Base-by-base conservation (phyloP, 2,888 invertebrate genomes). In the Myopa tessellatipennis region DNA sequence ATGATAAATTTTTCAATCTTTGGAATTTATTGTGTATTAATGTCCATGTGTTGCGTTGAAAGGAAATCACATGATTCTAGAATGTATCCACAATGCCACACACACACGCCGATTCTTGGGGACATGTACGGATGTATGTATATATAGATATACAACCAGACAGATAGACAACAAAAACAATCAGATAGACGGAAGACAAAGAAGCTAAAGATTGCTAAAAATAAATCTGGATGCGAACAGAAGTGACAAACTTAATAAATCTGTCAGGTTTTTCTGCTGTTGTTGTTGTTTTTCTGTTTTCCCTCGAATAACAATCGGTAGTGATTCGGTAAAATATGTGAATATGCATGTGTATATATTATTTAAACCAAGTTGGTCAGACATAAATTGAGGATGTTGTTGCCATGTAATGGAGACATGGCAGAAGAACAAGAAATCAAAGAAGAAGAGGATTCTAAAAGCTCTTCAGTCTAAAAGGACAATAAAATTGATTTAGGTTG, bases 221-320 rank as follows among this genome's bases (percentile, higher is more conserved):
- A 61, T 61, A 61, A 26, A 61, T 26, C 8, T 26, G 8, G 61
- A 4, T 61, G 8, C 61, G 18, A 14, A 55, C 26, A 61, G 61
- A 5, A 67, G 16, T 26, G 69, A 69, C 50, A 69, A 52, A 50
- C 50, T 50, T 50, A 45, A 69, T 69, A 69, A 69, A 69, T 69
- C 69, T 69, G 50, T 45, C 69, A 50, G 36, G 40, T 69, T 38
- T 40, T 7, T 26, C 26, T 26, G 14, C n/a, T 67, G 16, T 40
- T 7, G 4, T 58, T 14, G 34, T 63, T 10, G 45, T 45, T 10
- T 45, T 10, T 45, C 45, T 45, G 45, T 45, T 18, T 45, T 10
- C 45, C 40, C 10, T 69, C 4, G 34, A 61, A 61, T 34, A 18
- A 6, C 5, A 55, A 61, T 18, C 26, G 18, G 50, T 10, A 69